phyloP scores from a whole-genome alignment of 2,888 invertebrate genomes.

The Drosophila kokeensis region DNA sequence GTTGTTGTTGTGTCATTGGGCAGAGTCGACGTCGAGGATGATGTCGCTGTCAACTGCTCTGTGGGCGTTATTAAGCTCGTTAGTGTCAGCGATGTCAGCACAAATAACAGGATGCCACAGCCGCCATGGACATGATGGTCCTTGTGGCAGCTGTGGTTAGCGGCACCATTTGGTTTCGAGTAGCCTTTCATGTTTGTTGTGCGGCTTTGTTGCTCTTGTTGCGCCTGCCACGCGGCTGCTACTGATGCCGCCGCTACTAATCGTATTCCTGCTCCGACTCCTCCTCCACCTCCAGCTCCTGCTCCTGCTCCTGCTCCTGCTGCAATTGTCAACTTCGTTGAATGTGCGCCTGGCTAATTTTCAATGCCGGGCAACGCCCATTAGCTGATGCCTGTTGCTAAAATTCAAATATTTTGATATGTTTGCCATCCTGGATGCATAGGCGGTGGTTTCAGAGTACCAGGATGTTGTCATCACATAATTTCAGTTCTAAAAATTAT shows the following conservation, averaged over 20 bases:
- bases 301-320: background rate
- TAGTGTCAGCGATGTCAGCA: slow-evolving; percentile 76
- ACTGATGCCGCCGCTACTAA: slow-evolving; percentile 6
- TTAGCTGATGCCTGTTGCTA: slow-evolving; percentile 42
- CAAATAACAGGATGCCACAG: slow-evolving; percentile 71
- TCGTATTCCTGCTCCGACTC: background rate
- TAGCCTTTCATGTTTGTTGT: slow-evolving; percentile 68
- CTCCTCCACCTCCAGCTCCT: background rate
- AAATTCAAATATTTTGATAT: slow-evolving; percentile 75
- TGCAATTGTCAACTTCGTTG: slow-evolving; percentile 21
- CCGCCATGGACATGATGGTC: slow-evolving; percentile 58
- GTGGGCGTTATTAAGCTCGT: slow-evolving; percentile 81
- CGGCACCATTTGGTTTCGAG: slow-evolving; percentile 70
- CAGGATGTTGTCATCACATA: slow-evolving; percentile 48
- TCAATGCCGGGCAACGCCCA: slow-evolving; percentile 43
- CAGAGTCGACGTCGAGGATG: slow-evolving; percentile 27
- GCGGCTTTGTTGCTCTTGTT: slow-evolving; percentile 28
- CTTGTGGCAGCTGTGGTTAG: slow-evolving; percentile 63
- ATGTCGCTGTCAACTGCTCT: slow-evolving; percentile 67
- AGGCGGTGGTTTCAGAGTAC: slow-evolving; percentile 1
- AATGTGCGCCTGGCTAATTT: slow-evolving; percentile 54
- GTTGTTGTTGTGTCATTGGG: slow-evolving; percentile 32
- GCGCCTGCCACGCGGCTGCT: slow-evolving; percentile 10
- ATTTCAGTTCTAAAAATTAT: slow-evolving; percentile 39
- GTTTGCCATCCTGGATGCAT: slow-evolving; percentile 64